phyloP scores from a whole-genome alignment of 2,113 vertebrate genomes.

The Tragulus kanchil region DNA sequence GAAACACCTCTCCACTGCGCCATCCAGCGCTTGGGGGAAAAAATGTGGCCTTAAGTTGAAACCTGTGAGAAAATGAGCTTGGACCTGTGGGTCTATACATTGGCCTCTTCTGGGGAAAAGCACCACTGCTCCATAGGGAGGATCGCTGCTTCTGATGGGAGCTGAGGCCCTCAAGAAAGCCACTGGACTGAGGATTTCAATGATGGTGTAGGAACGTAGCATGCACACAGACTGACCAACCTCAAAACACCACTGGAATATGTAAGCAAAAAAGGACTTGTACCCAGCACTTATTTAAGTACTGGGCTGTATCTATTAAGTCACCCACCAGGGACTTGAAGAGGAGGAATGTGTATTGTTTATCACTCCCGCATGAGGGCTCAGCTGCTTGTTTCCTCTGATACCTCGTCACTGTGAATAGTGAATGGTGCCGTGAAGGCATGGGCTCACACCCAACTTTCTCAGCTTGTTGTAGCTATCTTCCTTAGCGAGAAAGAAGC shows the following conservation, averaged over 20 bases:
- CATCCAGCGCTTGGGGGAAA: not conserved
- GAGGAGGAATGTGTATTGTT: not conserved
- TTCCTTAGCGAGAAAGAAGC: not conserved
- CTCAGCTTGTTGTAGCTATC: not conserved
- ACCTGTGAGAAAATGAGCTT: not conserved
- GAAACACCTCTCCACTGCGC: not conserved
- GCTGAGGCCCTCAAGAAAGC: not conserved
- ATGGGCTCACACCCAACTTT: not conserved
- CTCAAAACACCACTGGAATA: not conserved
- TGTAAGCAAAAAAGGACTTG: not conserved
- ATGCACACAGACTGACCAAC: not conserved
- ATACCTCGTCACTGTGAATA: not conserved
- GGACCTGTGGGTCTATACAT: not conserved
- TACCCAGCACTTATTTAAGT: not conserved
- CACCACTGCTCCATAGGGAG: accelerated
- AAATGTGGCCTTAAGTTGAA: not conserved
- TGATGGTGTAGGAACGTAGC: not conserved
- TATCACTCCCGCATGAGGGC: not conserved
- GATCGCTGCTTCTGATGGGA: not conserved
- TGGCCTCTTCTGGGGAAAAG: not conserved
- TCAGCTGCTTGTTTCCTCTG: not conserved
- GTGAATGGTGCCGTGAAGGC: not conserved
- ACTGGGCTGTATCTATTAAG: not conserved
- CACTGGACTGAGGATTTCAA: not conserved
- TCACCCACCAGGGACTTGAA: too few relatives aligned